Evolutionary conservation across 1,140 invertebrate genomes (phyloP).

Genomic region (Chironomus striatipennis): DNA sequence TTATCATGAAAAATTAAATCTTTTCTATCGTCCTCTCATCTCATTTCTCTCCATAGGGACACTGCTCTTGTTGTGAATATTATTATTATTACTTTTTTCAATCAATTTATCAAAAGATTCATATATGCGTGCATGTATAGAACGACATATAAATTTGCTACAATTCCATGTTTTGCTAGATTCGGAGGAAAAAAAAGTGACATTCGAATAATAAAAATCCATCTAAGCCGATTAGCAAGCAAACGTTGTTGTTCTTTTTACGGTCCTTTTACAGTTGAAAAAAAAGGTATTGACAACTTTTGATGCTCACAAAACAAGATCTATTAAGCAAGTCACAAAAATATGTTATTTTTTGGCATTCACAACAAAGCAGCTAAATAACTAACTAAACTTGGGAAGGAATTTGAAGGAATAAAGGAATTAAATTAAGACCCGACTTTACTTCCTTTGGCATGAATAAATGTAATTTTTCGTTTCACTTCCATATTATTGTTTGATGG

Average conservation of each 20-base stretch:
- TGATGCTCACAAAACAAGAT: constrained; percentile 16
- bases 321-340: neutral
- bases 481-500: neutral
- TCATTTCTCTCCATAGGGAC: too few relatives aligned
- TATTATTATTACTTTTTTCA: neutral
- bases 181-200: neutral
- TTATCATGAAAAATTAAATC: neutral
- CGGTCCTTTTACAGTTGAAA: neutral
- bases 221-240: constrained; percentile 23
- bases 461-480: neutral
- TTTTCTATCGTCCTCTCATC: too few relatives aligned
- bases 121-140: too few relatives aligned
- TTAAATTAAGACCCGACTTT: constrained; percentile 3
- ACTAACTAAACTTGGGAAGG: neutral
- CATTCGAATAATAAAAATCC: constrained; percentile 22
- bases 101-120: neutral
- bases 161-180: neutral
- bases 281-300: constrained; percentile 18
- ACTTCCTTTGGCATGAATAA: constrained; percentile 12
- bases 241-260: constrained; percentile 20
- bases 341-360: neutral
- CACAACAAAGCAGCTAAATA: neutral
- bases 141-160: neutral
- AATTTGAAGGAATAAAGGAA: neutral
- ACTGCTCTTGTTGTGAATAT: neutral